These are phyloP conservation scores for Pollicipes pollicipes DNA, from an alignment of 1,140 invertebrate species.

Conservation along the genomic window DNA sequence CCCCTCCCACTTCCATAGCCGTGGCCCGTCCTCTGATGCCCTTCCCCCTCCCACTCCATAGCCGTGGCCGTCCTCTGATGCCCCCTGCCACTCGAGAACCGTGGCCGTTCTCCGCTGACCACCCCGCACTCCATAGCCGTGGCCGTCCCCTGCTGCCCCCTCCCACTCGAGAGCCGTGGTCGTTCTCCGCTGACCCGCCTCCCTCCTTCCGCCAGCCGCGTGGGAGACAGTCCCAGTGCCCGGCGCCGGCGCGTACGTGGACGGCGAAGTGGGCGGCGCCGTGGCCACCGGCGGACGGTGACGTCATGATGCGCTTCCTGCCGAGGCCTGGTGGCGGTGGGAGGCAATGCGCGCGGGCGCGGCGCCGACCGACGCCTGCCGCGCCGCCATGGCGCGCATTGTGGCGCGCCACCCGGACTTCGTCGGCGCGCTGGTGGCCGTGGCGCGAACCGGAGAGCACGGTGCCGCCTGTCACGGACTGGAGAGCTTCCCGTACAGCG, in stretches of 20 bases:
- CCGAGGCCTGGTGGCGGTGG: constrained; percentile 64
- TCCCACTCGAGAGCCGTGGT: no score
- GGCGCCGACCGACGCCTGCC: constrained; percentile 45
- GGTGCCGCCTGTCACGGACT: constrained; percentile 71
- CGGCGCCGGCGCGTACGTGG: constrained; percentile 85
- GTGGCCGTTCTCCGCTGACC: no score
- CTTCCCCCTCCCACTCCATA: no score
- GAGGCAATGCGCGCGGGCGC: constrained; percentile 64
- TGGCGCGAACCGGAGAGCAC: constrained; percentile 50
- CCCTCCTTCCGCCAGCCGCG: constrained; percentile 35
- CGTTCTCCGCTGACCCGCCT: no score
- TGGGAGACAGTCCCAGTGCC: constrained; percentile 91
- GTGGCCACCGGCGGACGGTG: constrained; percentile 91
- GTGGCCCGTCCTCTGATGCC: no score
- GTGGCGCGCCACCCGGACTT: constrained; percentile 55
- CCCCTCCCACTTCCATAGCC: no score
- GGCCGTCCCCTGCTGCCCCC: no score
- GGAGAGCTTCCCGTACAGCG: constrained; percentile 46
- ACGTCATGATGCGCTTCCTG: constrained; percentile 86
- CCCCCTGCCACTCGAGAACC: no score
- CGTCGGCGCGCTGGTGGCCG: constrained; percentile 59
- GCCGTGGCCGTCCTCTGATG: no score
- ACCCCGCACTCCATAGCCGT: no score
- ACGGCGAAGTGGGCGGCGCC: constrained; percentile 73
- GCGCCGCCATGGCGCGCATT: constrained; percentile 46